Conservation (phyloP, 2,888 invertebrate species). For the Tortricodes alternella region DNA sequence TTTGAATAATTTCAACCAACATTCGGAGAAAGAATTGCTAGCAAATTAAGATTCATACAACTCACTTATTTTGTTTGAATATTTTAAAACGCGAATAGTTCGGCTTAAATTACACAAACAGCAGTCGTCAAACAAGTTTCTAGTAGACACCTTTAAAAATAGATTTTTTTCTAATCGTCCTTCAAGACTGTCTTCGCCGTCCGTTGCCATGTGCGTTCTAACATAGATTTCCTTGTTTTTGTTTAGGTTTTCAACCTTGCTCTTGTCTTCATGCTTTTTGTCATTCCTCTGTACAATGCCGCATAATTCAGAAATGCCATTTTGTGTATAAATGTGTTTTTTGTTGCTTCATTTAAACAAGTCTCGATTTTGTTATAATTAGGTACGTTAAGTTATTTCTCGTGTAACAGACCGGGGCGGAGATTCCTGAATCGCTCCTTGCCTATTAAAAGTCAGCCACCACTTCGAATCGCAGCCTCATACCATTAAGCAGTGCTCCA, state of each 20-base stretch:
- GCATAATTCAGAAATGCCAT: slow-evolving; percentile 45
- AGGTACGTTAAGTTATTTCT: slow-evolving; percentile 38
- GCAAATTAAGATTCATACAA: too few species aligned
- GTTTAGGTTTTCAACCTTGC: slow-evolving; percentile 34
- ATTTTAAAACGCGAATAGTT: background rate
- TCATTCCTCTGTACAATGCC: slow-evolving; percentile 37
- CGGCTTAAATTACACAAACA: slow-evolving; percentile 5
- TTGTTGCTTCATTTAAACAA: slow-evolving; percentile 32
- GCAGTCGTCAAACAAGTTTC: slow-evolving; percentile 15
- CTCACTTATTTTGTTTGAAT: background rate
- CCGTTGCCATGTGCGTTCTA: slow-evolving; percentile 37
- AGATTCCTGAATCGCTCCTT: slow-evolving; percentile 77
- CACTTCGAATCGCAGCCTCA: slow-evolving; percentile 77
- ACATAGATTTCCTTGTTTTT: slow-evolving; percentile 35
- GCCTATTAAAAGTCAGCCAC: slow-evolving; percentile 80
- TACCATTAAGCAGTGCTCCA: slow-evolving; percentile 80
- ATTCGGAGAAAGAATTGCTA: too few species aligned
- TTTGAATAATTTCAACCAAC: too few species aligned
- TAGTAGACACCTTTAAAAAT: slow-evolving; percentile 1
- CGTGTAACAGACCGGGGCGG: slow-evolving; percentile 55
- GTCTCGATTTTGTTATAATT: slow-evolving; percentile 29
- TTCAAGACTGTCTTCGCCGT: slow-evolving; percentile 39
- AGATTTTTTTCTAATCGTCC: slow-evolving; percentile 8
- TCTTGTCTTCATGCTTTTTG: slow-evolving; percentile 39
- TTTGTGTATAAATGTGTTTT: slow-evolving; percentile 28